Conservation (phyloP, 2,888 invertebrate species). For the Macrophya annulata region DNA sequence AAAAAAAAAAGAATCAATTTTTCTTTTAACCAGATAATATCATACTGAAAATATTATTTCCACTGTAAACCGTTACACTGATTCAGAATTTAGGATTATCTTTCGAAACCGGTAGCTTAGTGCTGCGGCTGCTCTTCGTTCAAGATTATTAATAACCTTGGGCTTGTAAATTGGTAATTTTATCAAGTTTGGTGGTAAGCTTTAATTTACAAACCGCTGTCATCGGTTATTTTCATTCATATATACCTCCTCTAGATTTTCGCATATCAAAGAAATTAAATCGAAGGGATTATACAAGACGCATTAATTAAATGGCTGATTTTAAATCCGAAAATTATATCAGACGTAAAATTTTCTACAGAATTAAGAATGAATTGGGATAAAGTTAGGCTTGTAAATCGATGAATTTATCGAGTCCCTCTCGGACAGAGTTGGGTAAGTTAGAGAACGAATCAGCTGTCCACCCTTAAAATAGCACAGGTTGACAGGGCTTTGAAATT, state of each 20-base stretch:
- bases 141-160: conserved; percentile 8
- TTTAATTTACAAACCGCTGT: neutral
- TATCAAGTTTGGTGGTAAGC: neutral
- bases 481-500: conserved; percentile 20
- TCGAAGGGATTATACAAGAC: neutral
- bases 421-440: neutral
- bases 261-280: neutral
- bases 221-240: neutral
- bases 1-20: neutral
- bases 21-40: neutral
- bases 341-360: neutral
- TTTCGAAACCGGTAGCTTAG: neutral
- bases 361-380: neutral
- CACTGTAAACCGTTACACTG: neutral
- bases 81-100: neutral
- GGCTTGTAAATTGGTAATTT: neutral
- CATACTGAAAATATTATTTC: neutral
- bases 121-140: neutral
- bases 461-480: conserved; percentile 27
- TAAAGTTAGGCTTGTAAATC: neutral
- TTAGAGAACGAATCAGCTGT: conserved; percentile 6
- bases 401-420: neutral
- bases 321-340: neutral
- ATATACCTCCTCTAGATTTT: neutral
- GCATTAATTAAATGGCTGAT: neutral